Conservation (phyloP, 2,888 invertebrate species). For the Drosophila bunnanda region DNA sequence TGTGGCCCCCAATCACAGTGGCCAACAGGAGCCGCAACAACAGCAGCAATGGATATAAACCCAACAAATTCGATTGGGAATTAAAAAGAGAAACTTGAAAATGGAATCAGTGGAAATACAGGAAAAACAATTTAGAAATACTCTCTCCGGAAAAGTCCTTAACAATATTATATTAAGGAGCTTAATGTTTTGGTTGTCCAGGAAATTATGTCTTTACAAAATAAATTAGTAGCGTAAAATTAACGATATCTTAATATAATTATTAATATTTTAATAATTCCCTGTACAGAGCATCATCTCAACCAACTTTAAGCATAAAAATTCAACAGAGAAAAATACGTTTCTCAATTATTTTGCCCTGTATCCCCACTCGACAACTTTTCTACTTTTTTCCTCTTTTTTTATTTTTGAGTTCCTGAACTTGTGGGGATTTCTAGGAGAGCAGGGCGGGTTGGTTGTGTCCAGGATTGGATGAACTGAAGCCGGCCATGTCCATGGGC, state of each 20-base stretch:
- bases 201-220: not conserved
- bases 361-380: conserved; percentile 66
- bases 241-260: fast-evolving
- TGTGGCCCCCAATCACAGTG: conserved; percentile 59
- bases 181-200: not conserved
- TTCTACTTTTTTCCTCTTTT: conserved; percentile 41
- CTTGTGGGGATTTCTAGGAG: conserved; percentile 19
- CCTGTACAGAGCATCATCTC: conserved; percentile 1
- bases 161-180: not conserved
- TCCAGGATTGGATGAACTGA: conserved; percentile 25
- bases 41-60: conserved; percentile 20
- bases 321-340: conserved; percentile 53
- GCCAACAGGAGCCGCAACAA: conserved; percentile 28
- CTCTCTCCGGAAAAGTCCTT: not conserved
- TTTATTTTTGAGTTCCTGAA: conserved; percentile 36
- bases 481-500: conserved; percentile 44
- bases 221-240: not conserved
- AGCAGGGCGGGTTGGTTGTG: not conserved
- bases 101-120: not conserved
- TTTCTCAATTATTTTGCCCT: conserved; percentile 72
- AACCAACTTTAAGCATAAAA: conserved; percentile 13
- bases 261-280: not conserved
- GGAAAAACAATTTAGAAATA: not conserved
- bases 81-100: conserved; percentile 27
- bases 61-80: conserved; percentile 36